Evolutionary conservation across 2,888 invertebrate species (phyloP).

Genomic region (Aphidoletes aphidimyza): DNA sequence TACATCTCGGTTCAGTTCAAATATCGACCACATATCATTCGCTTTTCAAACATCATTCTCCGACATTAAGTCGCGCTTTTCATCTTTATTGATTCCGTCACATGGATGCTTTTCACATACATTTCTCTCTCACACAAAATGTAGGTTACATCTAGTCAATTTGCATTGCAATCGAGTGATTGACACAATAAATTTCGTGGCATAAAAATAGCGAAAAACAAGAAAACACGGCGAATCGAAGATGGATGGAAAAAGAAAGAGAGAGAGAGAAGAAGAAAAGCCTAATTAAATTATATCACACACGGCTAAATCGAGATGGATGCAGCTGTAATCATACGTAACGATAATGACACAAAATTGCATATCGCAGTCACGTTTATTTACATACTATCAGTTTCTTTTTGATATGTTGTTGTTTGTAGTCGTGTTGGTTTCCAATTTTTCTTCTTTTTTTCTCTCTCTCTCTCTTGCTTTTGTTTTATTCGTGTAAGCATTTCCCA

Average conservation of each 20-base stretch:
- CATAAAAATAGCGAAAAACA: background rate
- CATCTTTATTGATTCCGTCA: background rate
- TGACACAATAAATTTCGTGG: constrained; percentile 34
- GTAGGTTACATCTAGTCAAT: constrained; percentile 21
- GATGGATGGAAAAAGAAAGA: too few species aligned
- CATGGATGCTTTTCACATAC: background rate
- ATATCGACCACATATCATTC: background rate
- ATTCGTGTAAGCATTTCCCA: constrained; percentile 13
- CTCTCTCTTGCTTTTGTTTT: too few species aligned
- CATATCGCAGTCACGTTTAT: constrained; percentile 41
- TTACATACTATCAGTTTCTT: constrained; percentile 49
- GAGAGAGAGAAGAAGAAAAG: constrained; percentile 37
- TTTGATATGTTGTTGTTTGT: constrained; percentile 28
- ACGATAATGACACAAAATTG: constrained; percentile 44
- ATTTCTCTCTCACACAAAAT: background rate
- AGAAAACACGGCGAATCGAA: background rate
- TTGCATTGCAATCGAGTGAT: constrained; percentile 8
- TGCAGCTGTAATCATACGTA: constrained; percentile 40
- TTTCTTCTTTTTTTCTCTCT: too few species aligned
- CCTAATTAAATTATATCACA: constrained; percentile 49
- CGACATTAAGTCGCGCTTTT: background rate
- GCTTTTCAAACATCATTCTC: background rate
- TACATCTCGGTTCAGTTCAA: background rate
- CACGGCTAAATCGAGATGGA: background rate
- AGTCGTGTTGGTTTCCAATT: background rate